A percentile compares a stretch with the other conserved stretches of the same genome.
These are phyloP conservation scores for Tethya wilhelma DNA, from an alignment of 37 sponge, comb jelly and placozoan species.

Conservation along the genomic window DNA sequence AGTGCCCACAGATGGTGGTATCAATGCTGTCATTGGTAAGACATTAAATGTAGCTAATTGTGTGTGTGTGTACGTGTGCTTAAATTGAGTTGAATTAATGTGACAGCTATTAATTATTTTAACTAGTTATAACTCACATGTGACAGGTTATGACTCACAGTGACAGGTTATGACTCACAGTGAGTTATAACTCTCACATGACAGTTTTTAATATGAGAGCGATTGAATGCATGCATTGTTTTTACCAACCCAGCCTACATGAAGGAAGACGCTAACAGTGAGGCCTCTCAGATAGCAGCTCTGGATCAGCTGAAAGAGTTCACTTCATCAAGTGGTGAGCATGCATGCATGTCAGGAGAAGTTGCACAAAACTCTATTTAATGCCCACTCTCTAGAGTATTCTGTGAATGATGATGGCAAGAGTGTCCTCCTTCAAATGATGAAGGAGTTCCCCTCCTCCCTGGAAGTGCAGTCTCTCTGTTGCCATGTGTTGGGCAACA, in stretches of 20 bases:
- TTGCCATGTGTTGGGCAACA: slow-evolving; percentile 32
- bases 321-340: not conserved
- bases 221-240: not conserved
- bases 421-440: not conserved
- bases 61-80: not conserved
- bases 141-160: no score
- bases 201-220: no score
- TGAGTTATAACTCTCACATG: no score
- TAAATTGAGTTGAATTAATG: not conserved
- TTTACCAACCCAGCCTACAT: slow-evolving; percentile 18
- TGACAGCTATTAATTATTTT: no score
- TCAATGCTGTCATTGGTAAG: slow-evolving; percentile 5
- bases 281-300: not conserved
- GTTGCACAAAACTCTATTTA: no score
- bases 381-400: no score
- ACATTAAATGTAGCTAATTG: not conserved
- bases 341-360: not conserved
- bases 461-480: slow-evolving; percentile 62
- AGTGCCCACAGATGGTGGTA: slow-evolving; percentile 21
- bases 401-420: no score
- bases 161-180: no score
- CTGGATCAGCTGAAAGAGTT: no score
- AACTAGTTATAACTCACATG: no score
- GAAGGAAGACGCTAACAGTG: slow-evolving; percentile 17
- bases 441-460: slow-evolving; percentile 68